phyloP scores from a whole-genome alignment of 2,888 invertebrate species.

The Hydrotaea cyrtoneurina region DNA sequence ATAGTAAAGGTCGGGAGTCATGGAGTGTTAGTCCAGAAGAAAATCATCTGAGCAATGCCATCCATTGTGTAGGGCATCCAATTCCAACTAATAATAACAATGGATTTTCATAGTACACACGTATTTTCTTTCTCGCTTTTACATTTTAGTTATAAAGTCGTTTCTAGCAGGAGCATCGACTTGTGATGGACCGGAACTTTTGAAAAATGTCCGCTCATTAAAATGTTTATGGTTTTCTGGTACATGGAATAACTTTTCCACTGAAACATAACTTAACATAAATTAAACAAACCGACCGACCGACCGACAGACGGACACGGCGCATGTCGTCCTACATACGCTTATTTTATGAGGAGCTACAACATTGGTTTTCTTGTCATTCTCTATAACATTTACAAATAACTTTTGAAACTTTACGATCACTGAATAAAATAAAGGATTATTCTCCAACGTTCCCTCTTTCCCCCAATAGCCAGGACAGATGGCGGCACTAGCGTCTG shows the following conservation, averaged over 20 bases:
- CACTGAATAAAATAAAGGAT: background rate
- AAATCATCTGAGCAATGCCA: too few relatives aligned
- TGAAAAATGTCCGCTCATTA: background rate
- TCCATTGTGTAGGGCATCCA: too few relatives aligned
- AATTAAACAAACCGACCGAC: background rate
- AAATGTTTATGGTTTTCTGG: constrained; percentile 9
- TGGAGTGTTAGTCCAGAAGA: too few relatives aligned
- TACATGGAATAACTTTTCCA: constrained; percentile 37
- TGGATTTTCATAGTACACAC: constrained; percentile 1
- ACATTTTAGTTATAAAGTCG: background rate
- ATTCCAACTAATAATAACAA: background rate
- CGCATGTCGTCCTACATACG: background rate
- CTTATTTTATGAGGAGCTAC: constrained; percentile 22
- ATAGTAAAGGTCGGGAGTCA: too few relatives aligned
- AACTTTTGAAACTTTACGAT: background rate
- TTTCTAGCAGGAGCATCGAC: background rate
- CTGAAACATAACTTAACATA: constrained; percentile 24
- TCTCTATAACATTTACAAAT: background rate
- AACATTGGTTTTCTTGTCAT: constrained; percentile 17
- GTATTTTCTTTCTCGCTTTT: too few relatives aligned
- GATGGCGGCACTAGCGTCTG: background rate
- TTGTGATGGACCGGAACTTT: background rate
- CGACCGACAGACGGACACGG: background rate
- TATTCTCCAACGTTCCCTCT: too few relatives aligned
- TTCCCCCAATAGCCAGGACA: background rate